Conservation (phyloP, 2,113 vertebrate species). For the Spea multiplicata region DNA sequence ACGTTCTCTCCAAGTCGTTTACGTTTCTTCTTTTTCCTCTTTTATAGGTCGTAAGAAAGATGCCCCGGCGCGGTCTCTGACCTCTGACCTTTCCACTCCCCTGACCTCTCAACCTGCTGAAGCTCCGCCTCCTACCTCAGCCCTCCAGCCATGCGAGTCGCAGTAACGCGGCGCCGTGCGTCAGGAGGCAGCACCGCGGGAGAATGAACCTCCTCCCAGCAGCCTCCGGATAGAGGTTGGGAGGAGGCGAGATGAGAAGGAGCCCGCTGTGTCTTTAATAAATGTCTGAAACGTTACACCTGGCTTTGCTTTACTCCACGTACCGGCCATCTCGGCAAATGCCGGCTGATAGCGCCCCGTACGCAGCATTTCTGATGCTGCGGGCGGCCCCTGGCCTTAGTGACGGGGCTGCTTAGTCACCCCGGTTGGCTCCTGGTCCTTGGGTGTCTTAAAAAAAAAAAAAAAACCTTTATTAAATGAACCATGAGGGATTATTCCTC, state of each 20-base stretch:
- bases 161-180: background rate
- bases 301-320: background rate
- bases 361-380: too few species aligned
- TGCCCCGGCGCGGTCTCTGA: background rate
- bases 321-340: too few species aligned
- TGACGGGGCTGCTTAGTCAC: too few species aligned
- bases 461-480: too few species aligned
- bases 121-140: background rate
- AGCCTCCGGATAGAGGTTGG: slow-evolving; percentile 20
- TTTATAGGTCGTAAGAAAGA: slow-evolving; percentile 20
- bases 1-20: too few species aligned
- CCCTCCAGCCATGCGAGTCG: background rate
- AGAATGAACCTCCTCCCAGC: slow-evolving; percentile 21
- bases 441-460: too few species aligned
- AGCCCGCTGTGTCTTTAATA: slow-evolving; percentile 26
- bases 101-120: slow-evolving; percentile 1
- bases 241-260: background rate
- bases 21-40: background rate
- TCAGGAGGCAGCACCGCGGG: background rate
- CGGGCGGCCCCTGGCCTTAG: too few species aligned
- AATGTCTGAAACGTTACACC: background rate
- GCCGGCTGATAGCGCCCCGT: too few species aligned
- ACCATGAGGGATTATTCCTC: too few species aligned
- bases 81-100: background rate
- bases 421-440: too few species aligned